phyloP scores from a whole-genome alignment of 2,797 vertebrate species.

The Numenius phaeopus region DNA sequence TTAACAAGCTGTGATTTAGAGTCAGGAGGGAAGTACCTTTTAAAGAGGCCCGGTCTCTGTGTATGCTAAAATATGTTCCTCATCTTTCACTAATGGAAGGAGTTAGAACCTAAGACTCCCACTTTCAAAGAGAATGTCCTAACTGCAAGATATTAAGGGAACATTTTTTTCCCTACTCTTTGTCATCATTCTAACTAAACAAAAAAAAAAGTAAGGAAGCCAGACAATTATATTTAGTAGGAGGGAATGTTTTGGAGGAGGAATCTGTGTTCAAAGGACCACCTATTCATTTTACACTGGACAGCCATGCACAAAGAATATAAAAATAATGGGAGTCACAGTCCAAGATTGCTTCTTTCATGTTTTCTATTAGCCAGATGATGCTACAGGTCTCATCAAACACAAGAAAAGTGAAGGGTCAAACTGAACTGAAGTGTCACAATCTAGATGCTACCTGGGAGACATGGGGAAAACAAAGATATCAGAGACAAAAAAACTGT shows the following conservation, averaged over 20 bases:
- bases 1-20: not conserved
- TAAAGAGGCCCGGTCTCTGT: not conserved
- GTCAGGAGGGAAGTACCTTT: not conserved
- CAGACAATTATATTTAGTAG: not conserved
- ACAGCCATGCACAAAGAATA: not conserved
- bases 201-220: not conserved
- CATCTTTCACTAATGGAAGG: not conserved
- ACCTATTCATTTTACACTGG: not conserved
- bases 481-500: not conserved
- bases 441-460: not conserved
- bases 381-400: not conserved
- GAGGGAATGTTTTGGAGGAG: not conserved
- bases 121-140: not conserved
- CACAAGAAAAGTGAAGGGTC: not conserved
- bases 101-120: not conserved
- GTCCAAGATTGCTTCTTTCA: not conserved
- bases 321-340: not conserved
- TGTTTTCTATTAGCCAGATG: not conserved
- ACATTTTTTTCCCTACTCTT: not conserved
- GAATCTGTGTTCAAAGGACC: not conserved
- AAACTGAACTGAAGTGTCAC: not conserved
- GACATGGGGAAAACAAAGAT: not conserved
- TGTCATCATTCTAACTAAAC: not conserved
- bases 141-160: not conserved
- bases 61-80: not conserved